phyloP scores from a whole-genome alignment of 2,888 invertebrate species.

The Drosophila tripunctata region DNA sequence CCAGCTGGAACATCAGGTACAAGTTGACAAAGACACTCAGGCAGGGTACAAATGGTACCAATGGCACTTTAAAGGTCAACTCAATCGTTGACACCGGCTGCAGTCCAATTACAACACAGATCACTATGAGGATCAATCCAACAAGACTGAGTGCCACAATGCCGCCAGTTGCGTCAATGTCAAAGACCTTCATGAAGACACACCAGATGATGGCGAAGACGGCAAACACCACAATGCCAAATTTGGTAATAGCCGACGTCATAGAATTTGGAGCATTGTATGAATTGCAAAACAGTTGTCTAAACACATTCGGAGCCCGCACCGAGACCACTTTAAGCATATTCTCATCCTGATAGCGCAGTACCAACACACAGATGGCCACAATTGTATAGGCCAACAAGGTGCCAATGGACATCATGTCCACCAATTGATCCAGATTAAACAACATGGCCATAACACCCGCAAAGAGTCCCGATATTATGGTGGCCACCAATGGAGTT shows the following conservation, averaged over 20 bases:
- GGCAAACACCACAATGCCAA: constrained; percentile 86
- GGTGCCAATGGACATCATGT: constrained; percentile 98
- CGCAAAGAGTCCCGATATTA: constrained; percentile 91
- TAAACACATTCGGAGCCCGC: constrained; percentile 82
- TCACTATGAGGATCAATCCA: constrained; percentile 85
- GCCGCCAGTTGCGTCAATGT: constrained; percentile 64
- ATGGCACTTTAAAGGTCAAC: constrained; percentile 92
- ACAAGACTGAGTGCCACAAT: constrained; percentile 85
- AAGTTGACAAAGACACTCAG: constrained; percentile 94
- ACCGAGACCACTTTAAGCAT: constrained; percentile 81
- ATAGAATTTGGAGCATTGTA: constrained; percentile 88
- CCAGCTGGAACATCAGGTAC: constrained; percentile 95
- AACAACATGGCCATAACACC: constrained; percentile 95
- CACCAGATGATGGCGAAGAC: constrained; percentile 83
- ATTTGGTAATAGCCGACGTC: constrained; percentile 88
- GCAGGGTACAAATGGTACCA: constrained; percentile 93
- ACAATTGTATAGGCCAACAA: constrained; percentile 96
- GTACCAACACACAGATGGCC: constrained; percentile 93
- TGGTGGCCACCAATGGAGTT: constrained; percentile 91
- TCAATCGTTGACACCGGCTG: constrained; percentile 88
- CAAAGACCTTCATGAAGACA: constrained; percentile 65
- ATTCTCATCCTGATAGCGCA: constrained; percentile 87
- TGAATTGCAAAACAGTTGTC: constrained; percentile 87
- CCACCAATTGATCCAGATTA: constrained; percentile 94
- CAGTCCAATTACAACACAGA: constrained; percentile 87